Percentiles rank a stretch among this genome's conserved stretches.
Evolutionary conservation across 1,140 invertebrate genomes (phyloP).

Genomic region (Trachelipus rathkii): DNA sequence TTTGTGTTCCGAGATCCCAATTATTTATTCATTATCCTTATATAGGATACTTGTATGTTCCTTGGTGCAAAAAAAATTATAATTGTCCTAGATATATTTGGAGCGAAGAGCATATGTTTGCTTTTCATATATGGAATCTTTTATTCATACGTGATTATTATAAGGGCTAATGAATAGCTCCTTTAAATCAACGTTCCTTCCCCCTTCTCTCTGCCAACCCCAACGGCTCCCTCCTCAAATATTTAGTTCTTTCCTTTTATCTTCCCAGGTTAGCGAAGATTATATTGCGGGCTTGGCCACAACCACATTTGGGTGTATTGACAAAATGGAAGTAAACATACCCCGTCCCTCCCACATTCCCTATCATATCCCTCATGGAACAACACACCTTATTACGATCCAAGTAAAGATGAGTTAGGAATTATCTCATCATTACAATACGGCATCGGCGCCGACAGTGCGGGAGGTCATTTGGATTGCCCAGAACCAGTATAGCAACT

Average conservation of each 20-base stretch:
- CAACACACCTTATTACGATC: neutral
- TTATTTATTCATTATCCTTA: neutral
- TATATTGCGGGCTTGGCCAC: neutral
- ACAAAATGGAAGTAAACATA: neutral
- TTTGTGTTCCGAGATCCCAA: neutral
- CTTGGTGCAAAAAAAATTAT: too few relatives aligned
- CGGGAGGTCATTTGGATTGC: neutral
- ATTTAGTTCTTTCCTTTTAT: neutral
- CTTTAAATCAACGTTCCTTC: neutral
- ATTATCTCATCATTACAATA: neutral
- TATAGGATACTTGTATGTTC: neutral
- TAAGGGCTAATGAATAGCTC: neutral
- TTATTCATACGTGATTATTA: neutral
- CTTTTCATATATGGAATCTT: constrained; percentile 4
- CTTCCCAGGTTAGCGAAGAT: neutral
- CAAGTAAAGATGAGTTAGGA: neutral
- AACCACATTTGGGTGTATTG: constrained; percentile 7
- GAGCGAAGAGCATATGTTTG: neutral
- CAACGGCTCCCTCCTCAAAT: neutral
- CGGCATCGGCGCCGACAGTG: neutral
- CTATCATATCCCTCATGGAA: neutral
- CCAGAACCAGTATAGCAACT: neutral
- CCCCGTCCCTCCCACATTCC: neutral
- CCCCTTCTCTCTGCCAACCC: neutral
- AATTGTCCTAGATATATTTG: neutral